Conservation (phyloP, 2,113 vertebrate genomes). For the Alectura lathami region DNA sequence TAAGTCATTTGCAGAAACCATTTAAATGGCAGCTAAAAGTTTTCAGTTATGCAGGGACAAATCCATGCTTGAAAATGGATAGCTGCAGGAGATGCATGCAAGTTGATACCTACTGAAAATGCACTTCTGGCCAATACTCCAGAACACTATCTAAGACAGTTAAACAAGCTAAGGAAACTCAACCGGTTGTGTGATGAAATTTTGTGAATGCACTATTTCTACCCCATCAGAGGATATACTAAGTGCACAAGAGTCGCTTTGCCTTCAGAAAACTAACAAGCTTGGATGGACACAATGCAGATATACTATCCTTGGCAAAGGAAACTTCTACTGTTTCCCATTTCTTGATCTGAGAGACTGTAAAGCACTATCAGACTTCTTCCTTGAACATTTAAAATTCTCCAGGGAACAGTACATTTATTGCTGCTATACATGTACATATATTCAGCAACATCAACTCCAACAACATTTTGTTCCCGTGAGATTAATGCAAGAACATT, state of each 20-base stretch:
- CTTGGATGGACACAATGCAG: neutral
- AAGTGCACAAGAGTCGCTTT: neutral
- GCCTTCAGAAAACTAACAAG: neutral
- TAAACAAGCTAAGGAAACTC: neutral
- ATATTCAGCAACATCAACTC: neutral
- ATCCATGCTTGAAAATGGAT: neutral
- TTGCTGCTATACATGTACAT: neutral
- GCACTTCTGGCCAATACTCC: neutral
- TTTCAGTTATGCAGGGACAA: neutral
- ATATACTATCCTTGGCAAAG: neutral
- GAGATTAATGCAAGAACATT: neutral
- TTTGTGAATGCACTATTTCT: neutral
- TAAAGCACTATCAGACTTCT: neutral
- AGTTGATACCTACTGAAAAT: neutral
- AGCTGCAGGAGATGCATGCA: neutral
- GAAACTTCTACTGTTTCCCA: neutral
- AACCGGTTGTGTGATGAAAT: neutral
- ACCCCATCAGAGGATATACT: neutral
- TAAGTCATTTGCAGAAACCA: neutral
- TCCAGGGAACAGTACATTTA: neutral
- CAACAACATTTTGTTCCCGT: neutral
- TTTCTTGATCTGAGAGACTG: neutral
- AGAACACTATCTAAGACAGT: neutral
- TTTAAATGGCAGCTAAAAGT: neutral
- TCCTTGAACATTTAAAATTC: neutral